Percentiles rank a stretch among this genome's conserved stretches.
phyloP scores from a whole-genome alignment of 2,797 vertebrate species.

The Loriculus beryllinus region DNA sequence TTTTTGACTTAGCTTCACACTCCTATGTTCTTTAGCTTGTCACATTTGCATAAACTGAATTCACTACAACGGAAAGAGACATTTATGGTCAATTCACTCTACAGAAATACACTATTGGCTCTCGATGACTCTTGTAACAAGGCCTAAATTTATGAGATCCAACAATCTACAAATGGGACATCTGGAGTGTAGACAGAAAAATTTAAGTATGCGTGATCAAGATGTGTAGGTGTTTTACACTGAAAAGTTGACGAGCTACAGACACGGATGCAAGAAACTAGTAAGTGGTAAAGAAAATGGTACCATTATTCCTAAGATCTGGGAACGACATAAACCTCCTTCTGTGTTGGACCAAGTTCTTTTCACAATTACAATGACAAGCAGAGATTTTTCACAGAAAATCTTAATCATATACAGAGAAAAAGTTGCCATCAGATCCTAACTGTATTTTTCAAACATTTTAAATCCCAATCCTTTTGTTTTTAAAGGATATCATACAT shows the following conservation, averaged over 20 bases:
- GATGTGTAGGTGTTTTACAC: not conserved
- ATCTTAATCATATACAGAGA: not conserved
- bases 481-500: not conserved
- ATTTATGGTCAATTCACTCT: not conserved
- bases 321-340: not conserved
- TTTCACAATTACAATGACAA: not conserved
- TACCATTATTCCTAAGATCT: not conserved
- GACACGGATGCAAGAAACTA: not conserved
- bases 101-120: not conserved
- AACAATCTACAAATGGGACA: not conserved
- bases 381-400: not conserved
- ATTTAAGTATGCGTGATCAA: not conserved
- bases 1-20: slow-evolving; percentile 23
- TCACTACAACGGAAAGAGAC: slow-evolving; percentile 10
- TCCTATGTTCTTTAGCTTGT: slow-evolving; percentile 41
- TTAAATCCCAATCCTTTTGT: not conserved
- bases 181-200: not conserved
- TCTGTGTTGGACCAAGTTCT: not conserved
- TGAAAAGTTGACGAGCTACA: not conserved
- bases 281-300: not conserved
- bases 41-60: slow-evolving; percentile 45
- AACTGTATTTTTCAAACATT: not conserved
- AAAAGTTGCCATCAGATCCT: not conserved
- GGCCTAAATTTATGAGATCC: not conserved
- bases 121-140: not conserved